Conservation (phyloP, 2,113 vertebrate species). For the Melanerpes aurifrons region DNA sequence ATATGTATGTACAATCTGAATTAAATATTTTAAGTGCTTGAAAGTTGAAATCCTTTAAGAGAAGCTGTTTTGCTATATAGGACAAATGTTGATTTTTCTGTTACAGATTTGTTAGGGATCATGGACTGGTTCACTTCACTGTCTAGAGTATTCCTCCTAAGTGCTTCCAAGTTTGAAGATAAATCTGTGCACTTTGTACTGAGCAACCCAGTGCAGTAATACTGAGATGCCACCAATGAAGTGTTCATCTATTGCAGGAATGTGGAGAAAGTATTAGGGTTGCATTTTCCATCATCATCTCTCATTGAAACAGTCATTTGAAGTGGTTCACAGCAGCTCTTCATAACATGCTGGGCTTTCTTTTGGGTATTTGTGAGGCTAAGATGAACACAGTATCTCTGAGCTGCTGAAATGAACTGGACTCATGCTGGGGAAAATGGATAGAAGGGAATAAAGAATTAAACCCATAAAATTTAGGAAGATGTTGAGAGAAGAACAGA, state of each 20-base stretch:
- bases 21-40: not conserved
- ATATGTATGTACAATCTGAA: not conserved
- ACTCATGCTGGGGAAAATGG: not conserved
- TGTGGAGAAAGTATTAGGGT: not conserved
- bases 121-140: conserved; percentile 41
- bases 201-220: not conserved
- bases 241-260: not conserved
- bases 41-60: conserved; percentile 22
- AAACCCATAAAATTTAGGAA: not conserved
- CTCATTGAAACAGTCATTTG: not conserved
- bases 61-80: not conserved
- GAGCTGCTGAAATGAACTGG: not conserved
- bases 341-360: not conserved
- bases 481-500: not conserved
- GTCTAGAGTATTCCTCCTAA: conserved; percentile 15
- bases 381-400: not conserved
- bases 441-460: not conserved
- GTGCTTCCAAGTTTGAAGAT: conserved; percentile 30
- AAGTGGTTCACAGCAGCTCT: not conserved
- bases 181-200: conserved; percentile 28
- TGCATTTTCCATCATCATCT: not conserved
- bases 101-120: conserved; percentile 36
- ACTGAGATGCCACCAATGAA: not conserved
- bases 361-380: not conserved
- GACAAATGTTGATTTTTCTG: conserved; percentile 41